phyloP scores from a whole-genome alignment of 2,888 invertebrate species.

The Beris chalybata region DNA sequence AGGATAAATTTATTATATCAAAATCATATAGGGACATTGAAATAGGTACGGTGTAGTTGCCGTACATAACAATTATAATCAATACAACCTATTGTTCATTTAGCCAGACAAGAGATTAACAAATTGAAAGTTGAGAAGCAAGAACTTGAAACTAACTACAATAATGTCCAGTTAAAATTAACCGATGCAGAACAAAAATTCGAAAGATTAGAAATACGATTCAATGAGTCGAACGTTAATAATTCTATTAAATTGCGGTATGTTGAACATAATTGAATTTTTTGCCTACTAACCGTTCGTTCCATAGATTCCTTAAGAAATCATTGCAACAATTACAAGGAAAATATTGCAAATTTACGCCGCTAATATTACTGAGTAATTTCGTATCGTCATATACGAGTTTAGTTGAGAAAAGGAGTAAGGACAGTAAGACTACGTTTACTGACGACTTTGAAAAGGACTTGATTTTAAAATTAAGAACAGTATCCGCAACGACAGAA shows the following conservation, averaged over 20 bases:
- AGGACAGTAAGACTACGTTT: constrained; percentile 25
- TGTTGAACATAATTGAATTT: constrained; percentile 38
- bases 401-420: constrained; percentile 42
- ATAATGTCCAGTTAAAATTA: not conserved
- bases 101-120: constrained; percentile 42
- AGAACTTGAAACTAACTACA: constrained; percentile 5
- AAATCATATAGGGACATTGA: constrained; percentile 53
- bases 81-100: not conserved
- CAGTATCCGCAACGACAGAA: constrained; percentile 37
- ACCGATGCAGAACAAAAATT: constrained; percentile 44
- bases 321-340: constrained; percentile 48
- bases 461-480: constrained; percentile 40
- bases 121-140: constrained; percentile 44
- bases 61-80: too few species aligned
- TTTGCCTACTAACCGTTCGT: not conserved
- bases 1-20: constrained; percentile 52
- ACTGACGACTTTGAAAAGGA: constrained; percentile 37
- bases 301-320: constrained; percentile 49
- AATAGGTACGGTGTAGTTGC: constrained; percentile 42
- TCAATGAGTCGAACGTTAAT: constrained; percentile 38
- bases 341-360: constrained; percentile 55
- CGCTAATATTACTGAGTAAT: constrained; percentile 52
- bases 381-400: constrained; percentile 50
- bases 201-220: constrained; percentile 38
- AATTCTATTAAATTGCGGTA: constrained; percentile 8